These are phyloP conservation scores for Nysson spinosus DNA, from an alignment of 2,888 invertebrate species.

Conservation along the genomic window DNA sequence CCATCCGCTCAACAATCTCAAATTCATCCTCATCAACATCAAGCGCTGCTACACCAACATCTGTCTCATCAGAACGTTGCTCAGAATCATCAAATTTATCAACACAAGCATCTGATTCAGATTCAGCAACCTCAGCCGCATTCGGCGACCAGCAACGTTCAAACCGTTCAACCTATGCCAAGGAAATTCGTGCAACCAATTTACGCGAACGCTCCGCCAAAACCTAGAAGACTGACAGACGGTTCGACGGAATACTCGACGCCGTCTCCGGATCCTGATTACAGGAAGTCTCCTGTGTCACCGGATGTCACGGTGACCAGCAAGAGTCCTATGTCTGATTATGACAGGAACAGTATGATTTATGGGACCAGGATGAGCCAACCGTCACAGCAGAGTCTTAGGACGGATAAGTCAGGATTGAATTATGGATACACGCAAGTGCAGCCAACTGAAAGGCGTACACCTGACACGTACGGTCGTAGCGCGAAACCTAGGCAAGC, in stretches of 20 bases:
- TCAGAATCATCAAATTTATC: slow-evolving; percentile 30
- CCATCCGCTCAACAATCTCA: slow-evolving; percentile 46
- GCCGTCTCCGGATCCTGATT: slow-evolving; percentile 79
- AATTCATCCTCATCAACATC: slow-evolving; percentile 60
- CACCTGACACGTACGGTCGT: slow-evolving; percentile 88
- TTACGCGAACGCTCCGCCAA: slow-evolving; percentile 94
- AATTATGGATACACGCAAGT: slow-evolving; percentile 73
- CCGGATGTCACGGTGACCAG: slow-evolving; percentile 62
- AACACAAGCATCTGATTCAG: slow-evolving; percentile 42
- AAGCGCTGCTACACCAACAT: slow-evolving; percentile 58
- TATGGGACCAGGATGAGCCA: slow-evolving; percentile 51
- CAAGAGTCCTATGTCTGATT: slow-evolving; percentile 69
- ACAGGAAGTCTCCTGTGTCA: slow-evolving; percentile 66
- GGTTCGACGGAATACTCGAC: slow-evolving; percentile 83
- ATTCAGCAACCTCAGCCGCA: slow-evolving; percentile 29
- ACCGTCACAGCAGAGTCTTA: slow-evolving; percentile 65
- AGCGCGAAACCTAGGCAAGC: slow-evolving; percentile 77
- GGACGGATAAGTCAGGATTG: slow-evolving; percentile 72
- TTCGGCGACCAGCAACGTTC: slow-evolving; percentile 55
- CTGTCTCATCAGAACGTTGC: slow-evolving; percentile 40
- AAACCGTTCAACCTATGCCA: slow-evolving; percentile 68
- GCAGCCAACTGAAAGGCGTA: slow-evolving; percentile 84
- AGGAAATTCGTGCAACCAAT: slow-evolving; percentile 83
- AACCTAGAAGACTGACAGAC: slow-evolving; percentile 89
- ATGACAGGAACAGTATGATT: slow-evolving; percentile 69